Conservation (phyloP, 1,140 invertebrate species). For the Phthorimaea operculella region DNA sequence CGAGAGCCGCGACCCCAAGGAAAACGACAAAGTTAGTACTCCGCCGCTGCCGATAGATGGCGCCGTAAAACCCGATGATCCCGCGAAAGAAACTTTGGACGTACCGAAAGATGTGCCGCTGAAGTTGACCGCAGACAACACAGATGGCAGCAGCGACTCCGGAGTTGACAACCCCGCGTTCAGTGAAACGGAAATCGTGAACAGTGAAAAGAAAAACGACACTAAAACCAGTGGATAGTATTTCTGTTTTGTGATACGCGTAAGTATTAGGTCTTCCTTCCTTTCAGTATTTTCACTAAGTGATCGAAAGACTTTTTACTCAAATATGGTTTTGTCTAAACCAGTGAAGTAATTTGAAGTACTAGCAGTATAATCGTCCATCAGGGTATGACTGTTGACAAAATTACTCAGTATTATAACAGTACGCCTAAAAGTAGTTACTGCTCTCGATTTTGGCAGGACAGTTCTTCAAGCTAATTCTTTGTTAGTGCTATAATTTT, state of each 20-base stretch:
- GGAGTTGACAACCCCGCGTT: conserved; percentile 66
- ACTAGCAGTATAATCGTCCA: too few species aligned
- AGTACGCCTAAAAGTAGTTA: too few species aligned
- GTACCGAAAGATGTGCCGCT: conserved; percentile 16
- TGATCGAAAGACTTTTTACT: too few species aligned
- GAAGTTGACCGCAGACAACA: conserved; percentile 35
- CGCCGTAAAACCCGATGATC: conserved; percentile 29
- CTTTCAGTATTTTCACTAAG: too few species aligned
- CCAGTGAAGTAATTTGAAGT: too few species aligned
- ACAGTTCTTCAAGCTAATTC: too few species aligned
- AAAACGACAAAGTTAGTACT: conserved; percentile 39
- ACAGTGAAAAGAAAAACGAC: conserved; percentile 24
- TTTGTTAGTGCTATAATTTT: too few species aligned
- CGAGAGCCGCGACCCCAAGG: conserved; percentile 39
- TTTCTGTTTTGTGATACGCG: conserved; percentile 11
- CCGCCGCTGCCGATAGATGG: conserved; percentile 32
- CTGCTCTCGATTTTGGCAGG: too few species aligned
- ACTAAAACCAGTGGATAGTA: conserved; percentile 17
- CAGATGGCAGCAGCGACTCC: conserved; percentile 55
- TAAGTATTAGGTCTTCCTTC: too few species aligned
- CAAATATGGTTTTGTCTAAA: too few species aligned
- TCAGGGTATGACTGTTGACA: too few species aligned
- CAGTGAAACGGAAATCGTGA: conserved; percentile 41
- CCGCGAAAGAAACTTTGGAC: conserved; percentile 19
- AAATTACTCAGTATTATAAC: too few species aligned